Base-by-base conservation (phyloP, 2,888 invertebrate species). In the Copidosoma aretas region DNA sequence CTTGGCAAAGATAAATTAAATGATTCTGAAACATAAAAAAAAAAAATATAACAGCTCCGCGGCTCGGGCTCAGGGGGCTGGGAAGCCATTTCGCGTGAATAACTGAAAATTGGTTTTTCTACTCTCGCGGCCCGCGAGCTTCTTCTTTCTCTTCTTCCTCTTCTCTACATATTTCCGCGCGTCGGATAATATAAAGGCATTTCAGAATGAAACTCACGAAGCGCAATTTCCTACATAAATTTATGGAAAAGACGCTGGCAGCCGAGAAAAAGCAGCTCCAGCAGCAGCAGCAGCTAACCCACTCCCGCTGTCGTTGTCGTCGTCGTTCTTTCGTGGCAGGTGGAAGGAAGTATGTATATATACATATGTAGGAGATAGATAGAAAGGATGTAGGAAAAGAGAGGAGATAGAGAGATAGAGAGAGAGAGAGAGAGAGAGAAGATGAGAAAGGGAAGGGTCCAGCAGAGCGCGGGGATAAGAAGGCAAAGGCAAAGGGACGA, bases 81-180 rank as follows among this genome's bases (percentile, higher is more conserved):
- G 32, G 56, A 41, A 12, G 52, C 67, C 64, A 71, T 64, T 71
- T 67, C 67, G 49, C 68, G 62, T 71, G 71, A 68, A 68, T 71
- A 71, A 71, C 67, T 71, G 71, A 67, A 71, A 71, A 71, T 71
- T 71, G 71, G 71, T 71, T 71, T 71, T 64, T 71, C 71, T 68
- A 62, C 49, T 22, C 41, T 46, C 46, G 14, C 51, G 39, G 19
- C 10, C 39, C 12, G 49, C 22, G 57, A 1, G 10, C 54, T 53
- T 60, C 52, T 32, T 32, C 32, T 8, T 32, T 32, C 32, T 32
- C 32, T 8, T 32, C 41, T 32, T 32, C 32, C 32, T 32, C 8
- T 8, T 32, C 32, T 8, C 32, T 24, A 14, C 24, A 21, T 62
- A 58, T 64, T 57, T 64, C 53, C 54, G 53, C 56, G 62, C 43